Conservation (phyloP, 2,113 vertebrate genomes). For the Rhipidura dahli region DNA sequence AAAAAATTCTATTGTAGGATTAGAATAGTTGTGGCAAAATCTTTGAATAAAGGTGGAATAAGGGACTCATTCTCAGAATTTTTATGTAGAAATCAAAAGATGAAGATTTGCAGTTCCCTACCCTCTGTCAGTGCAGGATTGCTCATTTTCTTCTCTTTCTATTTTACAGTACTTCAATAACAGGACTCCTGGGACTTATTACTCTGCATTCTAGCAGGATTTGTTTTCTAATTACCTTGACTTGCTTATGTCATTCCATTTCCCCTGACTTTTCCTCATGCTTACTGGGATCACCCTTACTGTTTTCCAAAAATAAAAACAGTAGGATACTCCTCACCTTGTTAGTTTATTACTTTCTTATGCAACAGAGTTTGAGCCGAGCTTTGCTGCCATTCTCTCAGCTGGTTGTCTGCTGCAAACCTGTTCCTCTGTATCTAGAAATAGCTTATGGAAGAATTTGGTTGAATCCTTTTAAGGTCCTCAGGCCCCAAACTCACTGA, state of each 20-base stretch:
- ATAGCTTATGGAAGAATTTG: constrained; percentile 29
- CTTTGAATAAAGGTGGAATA: not conserved
- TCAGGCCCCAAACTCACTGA: not conserved
- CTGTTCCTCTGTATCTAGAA: not conserved
- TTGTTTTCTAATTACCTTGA: constrained; percentile 5
- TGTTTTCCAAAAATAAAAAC: not conserved
- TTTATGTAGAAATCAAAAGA: not conserved
- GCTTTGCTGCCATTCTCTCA: not conserved
- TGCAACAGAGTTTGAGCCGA: not conserved
- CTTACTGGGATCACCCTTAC: not conserved
- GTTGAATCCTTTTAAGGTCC: constrained; percentile 32
- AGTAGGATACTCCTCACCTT: not conserved
- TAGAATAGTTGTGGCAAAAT: not conserved
- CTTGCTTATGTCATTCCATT: not conserved
- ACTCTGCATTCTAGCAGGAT: not conserved
- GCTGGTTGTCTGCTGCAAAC: not conserved
- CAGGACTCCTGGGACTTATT: not conserved
- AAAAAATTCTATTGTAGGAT: not conserved
- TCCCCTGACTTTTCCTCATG: not conserved
- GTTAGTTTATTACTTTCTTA: not conserved
- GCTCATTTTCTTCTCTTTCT: not conserved
- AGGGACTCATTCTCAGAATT: not conserved
- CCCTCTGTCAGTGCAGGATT: not conserved
- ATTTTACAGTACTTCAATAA: not conserved
- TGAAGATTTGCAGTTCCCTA: not conserved